These are phyloP conservation scores for Capromys pilorides DNA, from an alignment of 2,797 vertebrate species.

Conservation along the genomic window DNA sequence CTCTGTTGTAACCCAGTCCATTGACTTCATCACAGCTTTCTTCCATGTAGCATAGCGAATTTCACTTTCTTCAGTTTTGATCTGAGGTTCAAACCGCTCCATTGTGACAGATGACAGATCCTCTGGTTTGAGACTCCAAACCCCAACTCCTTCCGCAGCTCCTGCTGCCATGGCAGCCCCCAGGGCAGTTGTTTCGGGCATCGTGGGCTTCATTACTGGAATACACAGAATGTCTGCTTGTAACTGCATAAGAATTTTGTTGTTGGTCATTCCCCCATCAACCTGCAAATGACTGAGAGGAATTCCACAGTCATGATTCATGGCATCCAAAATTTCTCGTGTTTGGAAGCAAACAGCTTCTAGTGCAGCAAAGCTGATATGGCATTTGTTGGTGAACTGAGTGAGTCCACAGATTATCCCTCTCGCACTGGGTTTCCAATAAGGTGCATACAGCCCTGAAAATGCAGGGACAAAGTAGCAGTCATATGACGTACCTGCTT, in stretches of 20 bases:
- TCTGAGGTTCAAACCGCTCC: slow-evolving; percentile 94
- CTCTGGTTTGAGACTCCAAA: slow-evolving; percentile 92
- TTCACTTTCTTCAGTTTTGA: slow-evolving; percentile 94
- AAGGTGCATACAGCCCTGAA: slow-evolving; percentile 95
- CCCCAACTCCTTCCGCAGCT: slow-evolving; percentile 93
- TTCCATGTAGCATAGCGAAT: slow-evolving; percentile 91
- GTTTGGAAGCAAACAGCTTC: slow-evolving; percentile 96
- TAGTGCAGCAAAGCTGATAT: slow-evolving; percentile 93
- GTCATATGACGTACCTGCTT: slow-evolving; percentile 92
- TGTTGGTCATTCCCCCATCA: slow-evolving; percentile 95
- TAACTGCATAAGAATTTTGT: slow-evolving; percentile 94
- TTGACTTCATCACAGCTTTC: not conserved
- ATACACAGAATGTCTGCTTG: slow-evolving; percentile 95
- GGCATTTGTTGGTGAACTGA: slow-evolving; percentile 94
- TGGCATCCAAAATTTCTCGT: slow-evolving; percentile 94
- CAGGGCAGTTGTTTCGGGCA: slow-evolving; percentile 95
- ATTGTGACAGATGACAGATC: slow-evolving; percentile 91
- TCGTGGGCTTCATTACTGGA: slow-evolving; percentile 95
- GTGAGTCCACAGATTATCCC: slow-evolving; percentile 96
- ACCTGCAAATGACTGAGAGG: slow-evolving; percentile 93
- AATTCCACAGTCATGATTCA: slow-evolving; percentile 95
- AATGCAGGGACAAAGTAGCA: slow-evolving; percentile 97
- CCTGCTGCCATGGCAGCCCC: slow-evolving; percentile 96
- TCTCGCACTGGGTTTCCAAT: slow-evolving; percentile 95
- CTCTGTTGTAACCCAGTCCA: not conserved